A percentile compares a stretch with the other conserved stretches of the same genome.
phyloP scores from a whole-genome alignment of 2,797 vertebrate species.

The Yasuhikotakia modesta region DNA sequence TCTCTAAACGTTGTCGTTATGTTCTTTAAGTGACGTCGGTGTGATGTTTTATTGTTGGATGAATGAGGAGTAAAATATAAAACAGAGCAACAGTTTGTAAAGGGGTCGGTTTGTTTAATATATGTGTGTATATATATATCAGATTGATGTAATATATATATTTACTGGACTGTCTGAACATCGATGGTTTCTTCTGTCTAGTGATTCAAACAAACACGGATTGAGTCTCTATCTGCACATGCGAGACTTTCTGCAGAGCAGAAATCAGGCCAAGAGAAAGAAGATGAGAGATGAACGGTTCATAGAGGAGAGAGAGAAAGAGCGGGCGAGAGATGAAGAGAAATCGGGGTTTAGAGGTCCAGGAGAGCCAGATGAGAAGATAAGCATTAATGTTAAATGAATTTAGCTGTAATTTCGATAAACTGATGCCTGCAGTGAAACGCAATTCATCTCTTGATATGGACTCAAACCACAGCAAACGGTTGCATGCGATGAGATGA shows the following conservation, averaged over 20 bases:
- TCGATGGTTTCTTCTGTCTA: not conserved
- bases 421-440: slow-evolving; percentile 11
- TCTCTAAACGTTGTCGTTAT: too few species aligned
- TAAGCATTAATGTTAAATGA: slow-evolving; percentile 34
- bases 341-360: slow-evolving; percentile 22
- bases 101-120: not conserved
- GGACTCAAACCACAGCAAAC: slow-evolving; percentile 22
- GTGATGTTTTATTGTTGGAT: too few species aligned
- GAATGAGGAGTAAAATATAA: too few species aligned
- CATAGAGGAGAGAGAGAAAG: slow-evolving; percentile 23
- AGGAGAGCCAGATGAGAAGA: slow-evolving; percentile 25
- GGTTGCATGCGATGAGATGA: slow-evolving; percentile 22
- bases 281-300: slow-evolving; percentile 35
- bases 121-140: not conserved
- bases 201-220: slow-evolving; percentile 18
- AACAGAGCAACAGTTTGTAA: too few species aligned
- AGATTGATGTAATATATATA: too few species aligned
- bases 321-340: not conserved
- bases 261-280: slow-evolving; percentile 54
- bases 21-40: too few species aligned
- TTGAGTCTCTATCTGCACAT: not conserved
- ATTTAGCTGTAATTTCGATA: slow-evolving; percentile 33
- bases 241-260: slow-evolving; percentile 45
- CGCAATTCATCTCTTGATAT: slow-evolving; percentile 18
- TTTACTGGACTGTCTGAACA: too few species aligned